These are phyloP conservation scores for Drosophila quinaria DNA, from an alignment of 2,888 invertebrate species.

Conservation along the genomic window DNA sequence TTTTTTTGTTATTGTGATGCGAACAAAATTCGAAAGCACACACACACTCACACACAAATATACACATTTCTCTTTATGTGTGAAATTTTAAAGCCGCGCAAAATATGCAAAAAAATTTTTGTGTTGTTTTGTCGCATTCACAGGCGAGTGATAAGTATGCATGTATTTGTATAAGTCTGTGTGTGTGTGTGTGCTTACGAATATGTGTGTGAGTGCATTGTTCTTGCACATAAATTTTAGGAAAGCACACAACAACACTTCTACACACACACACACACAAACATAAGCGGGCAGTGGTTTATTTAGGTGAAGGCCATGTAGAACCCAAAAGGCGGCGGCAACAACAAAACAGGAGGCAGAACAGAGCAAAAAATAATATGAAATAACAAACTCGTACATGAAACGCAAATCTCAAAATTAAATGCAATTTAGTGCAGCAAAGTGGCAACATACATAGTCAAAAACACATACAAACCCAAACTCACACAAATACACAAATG, in stretches of 20 bases:
- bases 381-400: conserved; percentile 30
- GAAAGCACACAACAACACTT: conserved; percentile 59
- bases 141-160: conserved; percentile 24
- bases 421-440: conserved; percentile 80
- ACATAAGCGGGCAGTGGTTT: conserved; percentile 50
- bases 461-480: conserved; percentile 23
- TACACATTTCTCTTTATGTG: conserved; percentile 25
- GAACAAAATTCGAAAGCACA: conserved; percentile 4
- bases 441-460: conserved; percentile 61
- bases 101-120: conserved; percentile 71
- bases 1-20: conserved; percentile 11
- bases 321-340: conserved; percentile 42
- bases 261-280: conserved; percentile 22
- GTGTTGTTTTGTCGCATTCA: conserved; percentile 60
- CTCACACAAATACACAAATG: background rate
- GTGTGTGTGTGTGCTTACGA: conserved; percentile 31
- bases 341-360: conserved; percentile 21
- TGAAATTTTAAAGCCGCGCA: conserved; percentile 60
- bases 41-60: conserved; percentile 16
- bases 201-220: conserved; percentile 54
- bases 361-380: conserved; percentile 25
- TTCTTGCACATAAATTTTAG: conserved; percentile 75
- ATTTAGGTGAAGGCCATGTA: conserved; percentile 74
- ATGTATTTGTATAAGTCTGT: conserved; percentile 20
- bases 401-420: conserved; percentile 73